Evolutionary conservation across 2,113 vertebrate species (phyloP).

Genomic region (Cromileptes altivelis): DNA sequence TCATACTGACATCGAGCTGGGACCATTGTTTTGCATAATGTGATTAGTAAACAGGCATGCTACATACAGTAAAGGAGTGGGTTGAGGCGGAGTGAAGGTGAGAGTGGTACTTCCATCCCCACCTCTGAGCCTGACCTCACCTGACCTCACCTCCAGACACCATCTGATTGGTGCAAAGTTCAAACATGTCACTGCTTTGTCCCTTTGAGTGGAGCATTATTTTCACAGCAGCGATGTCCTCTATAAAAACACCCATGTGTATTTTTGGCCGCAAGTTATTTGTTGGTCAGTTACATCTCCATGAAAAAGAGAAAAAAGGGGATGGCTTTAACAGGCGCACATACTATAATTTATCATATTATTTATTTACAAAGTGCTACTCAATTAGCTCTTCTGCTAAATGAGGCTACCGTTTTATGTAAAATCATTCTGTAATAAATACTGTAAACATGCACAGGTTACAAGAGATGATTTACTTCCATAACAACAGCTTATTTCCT

Average conservation of each 20-base stretch:
- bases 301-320: neutral
- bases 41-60: conserved; percentile 73
- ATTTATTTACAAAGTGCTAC: conserved; percentile 64
- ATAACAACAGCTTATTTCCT: conserved; percentile 31
- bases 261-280: neutral
- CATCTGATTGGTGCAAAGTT: conserved; percentile 41
- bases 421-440: conserved; percentile 64
- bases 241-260: neutral
- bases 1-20: conserved; percentile 21
- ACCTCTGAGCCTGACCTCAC: conserved; percentile 10
- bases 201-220: too few relatives aligned
- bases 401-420: conserved; percentile 41
- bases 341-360: neutral
- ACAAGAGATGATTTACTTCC: conserved; percentile 25
- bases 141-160: conserved; percentile 9
- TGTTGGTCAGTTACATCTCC: conserved; percentile 5
- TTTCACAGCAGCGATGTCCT: neutral
- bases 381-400: conserved; percentile 46
- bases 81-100: too few relatives aligned
- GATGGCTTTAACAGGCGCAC: neutral
- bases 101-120: too few relatives aligned
- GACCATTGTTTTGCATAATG: conserved; percentile 65
- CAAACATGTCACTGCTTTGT: neutral
- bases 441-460: conserved; percentile 75
- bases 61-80: conserved; percentile 62